Evolutionary conservation across 2,888 invertebrate species (phyloP).

Genomic region (Yponomeuta plumbellus): DNA sequence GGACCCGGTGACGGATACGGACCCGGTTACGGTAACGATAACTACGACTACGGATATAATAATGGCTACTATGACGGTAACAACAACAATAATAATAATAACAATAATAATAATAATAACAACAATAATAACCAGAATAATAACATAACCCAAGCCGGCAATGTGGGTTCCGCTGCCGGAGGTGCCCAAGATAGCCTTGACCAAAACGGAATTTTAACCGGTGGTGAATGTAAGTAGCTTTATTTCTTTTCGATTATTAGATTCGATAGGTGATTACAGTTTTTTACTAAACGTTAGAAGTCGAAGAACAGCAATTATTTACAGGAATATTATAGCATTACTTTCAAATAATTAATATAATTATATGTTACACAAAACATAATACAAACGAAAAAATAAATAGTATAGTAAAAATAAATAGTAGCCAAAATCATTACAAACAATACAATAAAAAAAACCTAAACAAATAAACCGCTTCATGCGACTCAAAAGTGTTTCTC

Average conservation of each 20-base stretch:
- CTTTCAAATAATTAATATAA: too few relatives aligned
- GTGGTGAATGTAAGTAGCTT: neutral
- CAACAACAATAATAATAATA: conserved; percentile 1
- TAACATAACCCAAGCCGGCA: neutral
- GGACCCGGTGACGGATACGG: neutral
- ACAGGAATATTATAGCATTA: too few relatives aligned
- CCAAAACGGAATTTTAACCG: neutral
- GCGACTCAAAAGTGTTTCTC: too few relatives aligned
- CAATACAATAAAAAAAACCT: too few relatives aligned
- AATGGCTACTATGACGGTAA: neutral
- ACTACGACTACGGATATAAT: neutral
- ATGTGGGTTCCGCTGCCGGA: neutral
- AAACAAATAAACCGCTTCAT: too few relatives aligned
- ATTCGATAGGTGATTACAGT: too few relatives aligned
- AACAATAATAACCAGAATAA: neutral
- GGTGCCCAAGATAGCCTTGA: neutral
- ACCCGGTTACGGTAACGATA: neutral
- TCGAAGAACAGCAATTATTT: too few relatives aligned
- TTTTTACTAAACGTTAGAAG: too few relatives aligned
- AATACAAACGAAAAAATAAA: too few relatives aligned
- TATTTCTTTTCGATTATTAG: neutral
- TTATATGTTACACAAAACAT: too few relatives aligned
- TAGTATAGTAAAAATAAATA: too few relatives aligned
- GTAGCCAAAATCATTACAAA: too few relatives aligned
- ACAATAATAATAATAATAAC: neutral